Evolutionary conservation across 2,113 vertebrate species (phyloP).

Genomic region (Xiphias gladius): DNA sequence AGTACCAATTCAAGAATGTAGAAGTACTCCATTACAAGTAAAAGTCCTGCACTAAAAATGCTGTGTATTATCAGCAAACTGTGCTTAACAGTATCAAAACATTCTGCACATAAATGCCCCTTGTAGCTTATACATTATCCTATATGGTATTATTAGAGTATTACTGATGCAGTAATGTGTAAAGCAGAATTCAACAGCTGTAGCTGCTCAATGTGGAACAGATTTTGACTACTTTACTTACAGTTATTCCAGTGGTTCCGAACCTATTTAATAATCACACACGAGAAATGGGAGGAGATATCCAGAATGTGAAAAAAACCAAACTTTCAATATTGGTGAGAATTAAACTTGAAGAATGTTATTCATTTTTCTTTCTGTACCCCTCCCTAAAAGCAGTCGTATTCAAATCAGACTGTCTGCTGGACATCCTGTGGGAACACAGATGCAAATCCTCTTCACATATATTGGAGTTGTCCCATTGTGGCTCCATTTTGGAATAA

Average conservation of each 20-base stretch:
- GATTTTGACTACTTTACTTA: too few relatives aligned
- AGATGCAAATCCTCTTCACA: background rate
- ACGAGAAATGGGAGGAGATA: background rate
- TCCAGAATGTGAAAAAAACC: background rate
- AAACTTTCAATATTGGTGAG: background rate
- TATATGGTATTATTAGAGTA: background rate
- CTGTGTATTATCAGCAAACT: background rate
- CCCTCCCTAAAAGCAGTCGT: background rate
- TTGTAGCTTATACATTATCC: background rate
- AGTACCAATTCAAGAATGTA: too few relatives aligned
- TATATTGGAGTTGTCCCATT: background rate
- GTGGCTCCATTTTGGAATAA: background rate
- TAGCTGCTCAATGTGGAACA: too few relatives aligned
- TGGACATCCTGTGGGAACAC: background rate
- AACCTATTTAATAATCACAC: background rate
- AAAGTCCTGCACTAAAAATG: background rate
- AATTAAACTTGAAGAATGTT: background rate
- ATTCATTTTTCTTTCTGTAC: background rate
- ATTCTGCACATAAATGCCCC: background rate
- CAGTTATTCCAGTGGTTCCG: too few relatives aligned
- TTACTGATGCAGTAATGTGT: background rate
- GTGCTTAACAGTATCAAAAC: background rate
- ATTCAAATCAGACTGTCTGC: background rate
- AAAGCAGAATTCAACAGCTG: too few relatives aligned
- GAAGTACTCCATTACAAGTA: too few relatives aligned